Conservation (phyloP, 2,888 invertebrate species). For the Caenorhabditis wallacei region DNA sequence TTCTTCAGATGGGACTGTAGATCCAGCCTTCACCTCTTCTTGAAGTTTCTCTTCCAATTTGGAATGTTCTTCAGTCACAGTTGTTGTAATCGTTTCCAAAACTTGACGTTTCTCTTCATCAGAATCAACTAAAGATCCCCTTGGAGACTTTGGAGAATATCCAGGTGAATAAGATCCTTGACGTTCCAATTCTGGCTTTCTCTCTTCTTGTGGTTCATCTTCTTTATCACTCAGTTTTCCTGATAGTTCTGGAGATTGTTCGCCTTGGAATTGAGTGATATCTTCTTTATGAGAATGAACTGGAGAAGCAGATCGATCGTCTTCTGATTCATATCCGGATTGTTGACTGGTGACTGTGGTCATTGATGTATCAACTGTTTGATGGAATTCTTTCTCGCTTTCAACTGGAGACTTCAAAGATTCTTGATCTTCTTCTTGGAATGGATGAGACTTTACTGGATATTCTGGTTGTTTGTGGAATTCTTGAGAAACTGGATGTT, state of each 20-base stretch:
- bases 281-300: slow-evolving; percentile 39
- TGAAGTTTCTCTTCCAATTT: not conserved
- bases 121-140: slow-evolving; percentile 22
- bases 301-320: slow-evolving; percentile 14
- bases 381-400: slow-evolving; percentile 3
- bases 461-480: slow-evolving; percentile 12
- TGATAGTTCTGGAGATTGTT: slow-evolving; percentile 27
- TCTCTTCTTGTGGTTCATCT: not conserved
- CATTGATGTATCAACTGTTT: slow-evolving; percentile 33
- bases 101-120: slow-evolving; percentile 19
- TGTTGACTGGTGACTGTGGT: slow-evolving; percentile 13
- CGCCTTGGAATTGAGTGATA: slow-evolving; percentile 41
- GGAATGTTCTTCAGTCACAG: slow-evolving; percentile 20
- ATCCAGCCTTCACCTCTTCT: slow-evolving; percentile 2
- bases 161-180: slow-evolving; percentile 48
- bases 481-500: slow-evolving; percentile 34
- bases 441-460: not conserved
- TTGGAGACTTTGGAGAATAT: slow-evolving; percentile 49
- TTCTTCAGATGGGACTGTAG: slow-evolving; percentile 37
- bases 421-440: slow-evolving; percentile 19
- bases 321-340: slow-evolving; percentile 5
- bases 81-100: not conserved
- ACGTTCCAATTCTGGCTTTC: slow-evolving; percentile 15
- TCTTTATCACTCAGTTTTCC: slow-evolving; percentile 5
- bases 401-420: slow-evolving; percentile 29